Evolutionary conservation across 37 sponge, comb jelly and placozoan genomes (phyloP), one percentile per base, ranked within the genome.

Genomic region (Halichondria panicea): DNA sequence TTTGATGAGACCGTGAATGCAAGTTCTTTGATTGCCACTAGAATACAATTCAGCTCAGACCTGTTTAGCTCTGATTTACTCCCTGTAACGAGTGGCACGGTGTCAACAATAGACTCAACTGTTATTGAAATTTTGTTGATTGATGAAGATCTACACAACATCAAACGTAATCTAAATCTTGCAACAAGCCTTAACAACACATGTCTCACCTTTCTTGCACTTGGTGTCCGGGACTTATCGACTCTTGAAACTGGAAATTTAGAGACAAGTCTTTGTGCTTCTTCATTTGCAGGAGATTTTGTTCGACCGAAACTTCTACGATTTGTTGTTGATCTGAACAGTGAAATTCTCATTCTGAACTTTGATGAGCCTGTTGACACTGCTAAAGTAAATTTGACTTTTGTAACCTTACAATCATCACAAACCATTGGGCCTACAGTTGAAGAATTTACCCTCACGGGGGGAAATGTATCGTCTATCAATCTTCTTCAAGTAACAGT

Each of bases 341-440:
- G 43, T 25, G 61, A 81, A 6, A 42, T 48, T 13, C 72, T 95
- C 59, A 56, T 60, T 24, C 53, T 95, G 37, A 68, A 66, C 24
- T 95, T 95, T 77, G 84, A 95, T 60, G 96, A 95, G 57, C 96
- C 96, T 4, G 44, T 95, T 28, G 82, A 95, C 65, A 82, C 64
- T 41, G 61, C 48, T 31, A 86, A 87, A 7, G 45, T 95, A n/a
- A 79, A 89, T 64, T 30, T 81, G 4, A 86, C 87, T 21, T 34
- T 63, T 27, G 30, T 95, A 43, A 87, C 87, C 5, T 64, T 95
- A 22, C 90, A 78, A 54, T 37, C 88, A 19, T 15, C 54, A 13
- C 43, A 9, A 3, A 46, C 32, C 4, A 65, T 65, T 0, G 27
- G 46, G 21, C 32, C 41, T 35, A 55, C 44, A 56, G 82, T 71